Base-by-base conservation (phyloP, 2,113 vertebrate species). In the Cheirogaleus medius region DNA sequence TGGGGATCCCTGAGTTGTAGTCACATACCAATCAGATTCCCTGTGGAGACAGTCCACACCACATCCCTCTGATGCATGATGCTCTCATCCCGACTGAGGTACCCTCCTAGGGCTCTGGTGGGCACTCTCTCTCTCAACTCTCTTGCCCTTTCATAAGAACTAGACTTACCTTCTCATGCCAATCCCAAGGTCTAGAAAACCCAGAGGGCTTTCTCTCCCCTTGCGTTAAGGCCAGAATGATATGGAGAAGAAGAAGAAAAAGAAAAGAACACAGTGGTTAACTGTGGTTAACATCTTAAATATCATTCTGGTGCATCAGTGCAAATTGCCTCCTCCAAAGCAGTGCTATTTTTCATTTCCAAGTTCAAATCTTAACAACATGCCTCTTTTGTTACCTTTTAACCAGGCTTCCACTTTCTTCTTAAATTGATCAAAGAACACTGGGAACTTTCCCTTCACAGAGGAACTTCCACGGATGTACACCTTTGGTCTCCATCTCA, bases 371-470 rank as follows among this genome's bases (percentile, higher is more conserved):
- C 49, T 69, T 69, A 71, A 39, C 34, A 39, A 47, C 5, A 6
- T 47, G 21, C 12, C 27, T 96, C 58, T 66, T 96, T 20, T 47
- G n/a, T 49, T 68, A 27, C 52, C 34, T 90, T 95, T 85, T 52
- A 76, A 49, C 32, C 52, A 88, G 74, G 13, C 49, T 85, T 94
- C 64, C 63, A 60, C 60, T 78, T 91, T 68, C n/a, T 96, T 91
- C 73, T 86, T 68, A 66, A 44, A 27, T 12, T 27, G 58, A 82
- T 64, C 73, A 88, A 94, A 92, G 87, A 96, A 89, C n/a, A 29
- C 39, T 3, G n/a, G 86, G 34, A 69, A 96, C 34, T 8, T 74
- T 78, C 25, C 81, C 12, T 17, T 83, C 23, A 60, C 34, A 39
- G n/a, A 63, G 47, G 20, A 85, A 58, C 58, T 87, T 44, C 58